Conservation (phyloP, 1,140 invertebrate species). For the Pollicipes pollicipes region DNA sequence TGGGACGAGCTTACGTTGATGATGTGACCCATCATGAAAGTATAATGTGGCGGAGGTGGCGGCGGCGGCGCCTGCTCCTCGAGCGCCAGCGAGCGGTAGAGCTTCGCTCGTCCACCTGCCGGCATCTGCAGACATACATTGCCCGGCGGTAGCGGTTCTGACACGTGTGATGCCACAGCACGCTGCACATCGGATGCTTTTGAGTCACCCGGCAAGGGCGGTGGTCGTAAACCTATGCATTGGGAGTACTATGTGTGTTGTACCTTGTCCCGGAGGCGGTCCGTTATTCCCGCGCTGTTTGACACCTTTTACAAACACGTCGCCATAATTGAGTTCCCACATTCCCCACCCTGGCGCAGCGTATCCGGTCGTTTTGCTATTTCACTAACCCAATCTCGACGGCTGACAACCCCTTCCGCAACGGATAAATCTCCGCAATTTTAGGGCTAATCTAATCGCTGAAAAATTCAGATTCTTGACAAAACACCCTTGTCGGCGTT, state of each 20-base stretch:
- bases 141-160: too few relatives aligned
- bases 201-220: too few relatives aligned
- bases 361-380: conserved; percentile 1
- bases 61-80: too few relatives aligned
- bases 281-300: neutral
- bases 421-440: neutral
- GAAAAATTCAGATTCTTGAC: neutral
- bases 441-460: conserved; percentile 1
- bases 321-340: neutral
- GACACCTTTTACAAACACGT: neutral
- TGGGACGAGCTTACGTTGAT: neutral
- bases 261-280: too few relatives aligned
- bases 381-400: neutral
- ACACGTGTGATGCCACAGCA: too few relatives aligned
- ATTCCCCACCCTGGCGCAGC: neutral
- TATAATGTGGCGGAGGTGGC: neutral
- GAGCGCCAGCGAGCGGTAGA: too few relatives aligned
- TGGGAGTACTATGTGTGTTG: too few relatives aligned
- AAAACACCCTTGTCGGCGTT: neutral
- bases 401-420: conserved; percentile 1
- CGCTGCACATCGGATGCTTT: too few relatives aligned
- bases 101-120: too few relatives aligned
- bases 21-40: conserved; percentile 1
- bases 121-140: too few relatives aligned
- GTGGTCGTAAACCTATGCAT: too few relatives aligned